These are phyloP conservation scores for Brachirus orientalis DNA, from an alignment of 2,113 vertebrate genomes.

Conservation along the genomic window DNA sequence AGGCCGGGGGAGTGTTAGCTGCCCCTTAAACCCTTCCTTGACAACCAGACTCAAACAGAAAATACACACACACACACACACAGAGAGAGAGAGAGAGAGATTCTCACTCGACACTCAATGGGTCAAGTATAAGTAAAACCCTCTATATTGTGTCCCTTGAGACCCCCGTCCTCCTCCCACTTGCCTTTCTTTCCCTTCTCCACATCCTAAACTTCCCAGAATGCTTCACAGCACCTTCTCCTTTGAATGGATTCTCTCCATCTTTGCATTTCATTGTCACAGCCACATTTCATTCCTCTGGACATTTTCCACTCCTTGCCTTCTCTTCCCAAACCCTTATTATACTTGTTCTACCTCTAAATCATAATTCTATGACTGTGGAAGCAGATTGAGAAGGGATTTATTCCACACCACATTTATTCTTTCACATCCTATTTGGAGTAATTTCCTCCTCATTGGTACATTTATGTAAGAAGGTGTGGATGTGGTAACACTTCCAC, in stretches of 20 bases:
- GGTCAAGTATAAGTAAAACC: conserved; percentile 59
- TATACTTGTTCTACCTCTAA: neutral
- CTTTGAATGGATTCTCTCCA: conserved; percentile 7
- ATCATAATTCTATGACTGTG: neutral
- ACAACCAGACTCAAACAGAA: conserved; percentile 13
- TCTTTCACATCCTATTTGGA: conserved; percentile 4
- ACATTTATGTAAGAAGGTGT: neutral
- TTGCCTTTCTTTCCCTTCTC: conserved; percentile 20
- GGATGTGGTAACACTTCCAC: neutral
- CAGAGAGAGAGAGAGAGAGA: neutral
- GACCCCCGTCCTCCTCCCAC: conserved; percentile 29
- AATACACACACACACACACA: conserved; percentile 22
- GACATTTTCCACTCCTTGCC: neutral
- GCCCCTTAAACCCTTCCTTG: conserved; percentile 46
- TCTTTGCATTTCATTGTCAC: conserved; percentile 2
- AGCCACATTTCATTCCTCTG: neutral
- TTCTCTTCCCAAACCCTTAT: neutral
- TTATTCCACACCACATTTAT: conserved; percentile 13
- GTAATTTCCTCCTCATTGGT: conserved; percentile 1
- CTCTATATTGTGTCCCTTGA: conserved; percentile 53
- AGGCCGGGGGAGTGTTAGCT: conserved; percentile 56
- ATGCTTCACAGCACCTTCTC: conserved; percentile 29
- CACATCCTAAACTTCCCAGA: conserved; percentile 40
- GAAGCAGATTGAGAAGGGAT: neutral
- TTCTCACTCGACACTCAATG: conserved; percentile 34